Evolutionary conservation across 1,140 invertebrate species (phyloP), one percentile per base, ranked within the genome.

Genomic region (Drosophila grimshawi): DNA sequence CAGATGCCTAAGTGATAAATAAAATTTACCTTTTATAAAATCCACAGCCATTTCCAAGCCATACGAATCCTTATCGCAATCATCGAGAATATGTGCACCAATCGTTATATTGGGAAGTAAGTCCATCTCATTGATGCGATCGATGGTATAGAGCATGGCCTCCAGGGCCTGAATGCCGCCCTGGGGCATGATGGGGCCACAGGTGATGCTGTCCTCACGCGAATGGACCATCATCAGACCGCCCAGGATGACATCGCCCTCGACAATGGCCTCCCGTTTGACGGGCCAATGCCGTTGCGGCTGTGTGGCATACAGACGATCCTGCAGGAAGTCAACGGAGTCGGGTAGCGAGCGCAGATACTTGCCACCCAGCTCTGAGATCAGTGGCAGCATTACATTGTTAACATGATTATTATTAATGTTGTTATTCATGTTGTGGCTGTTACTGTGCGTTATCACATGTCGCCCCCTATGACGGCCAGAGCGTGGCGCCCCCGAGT

Each of bases 211-310:
- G 76, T 97, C 96, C 79, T 97, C 96, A n/a, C 97, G 93, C 79
- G 97, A 97, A 90, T 98, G 97, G 0, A 98, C 96, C 97, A 98
- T 98, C 96, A 98, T 98, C 3, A 98, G 93, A 0, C 97, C 98
- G 3, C 98, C 98, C 0, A 99, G 93, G 0, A 97, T 94, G 0
- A 97, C 92, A 76, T 98, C 95, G 0, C 97, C 98, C 86, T 97
- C 96, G 2, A 98, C 95, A 1, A 96, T 95, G 0, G 97, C 96
- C 79, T 97, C 96, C 57, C 95, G 95, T 81, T 98, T 98, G 2
- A 97, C 94, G 0, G 97, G 97, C 97, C 98, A 98, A 53, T 73
- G 92, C 0, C 92, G 64, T 62, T 91, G 90, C 49, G 90, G 67
- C 45, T 66, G 76, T 7, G 68, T 59, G 29, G 64, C 57, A 7